Base-by-base conservation (phyloP, 2,797 vertebrate species). In the Aulostomus chinensis region DNA sequence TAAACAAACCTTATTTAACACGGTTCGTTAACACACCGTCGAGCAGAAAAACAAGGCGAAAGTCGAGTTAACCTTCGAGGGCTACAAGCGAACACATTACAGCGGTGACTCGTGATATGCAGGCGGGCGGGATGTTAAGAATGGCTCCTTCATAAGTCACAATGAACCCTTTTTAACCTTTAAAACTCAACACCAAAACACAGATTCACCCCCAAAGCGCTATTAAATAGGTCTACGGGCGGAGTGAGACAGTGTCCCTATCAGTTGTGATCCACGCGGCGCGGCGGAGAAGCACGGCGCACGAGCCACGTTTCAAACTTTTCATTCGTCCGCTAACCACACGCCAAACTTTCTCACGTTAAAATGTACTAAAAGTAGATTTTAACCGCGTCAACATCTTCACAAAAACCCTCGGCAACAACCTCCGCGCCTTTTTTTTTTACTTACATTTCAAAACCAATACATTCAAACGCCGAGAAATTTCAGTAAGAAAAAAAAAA, bases 271-370 rank as follows among this genome's bases (percentile, higher is more conserved):
- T 46, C 57, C 68, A 63, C 55, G 84, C 78, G 54, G 52, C 41
- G 65, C 51, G 2, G 73, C 65, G 30, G 28, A 47, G 67, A 31
- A 64, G 49, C 63, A 13, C 77, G 4, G 50, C 71, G 9, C 16
- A 58, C 59, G 78, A 75, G 87, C 87, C 88, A 91, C 88, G 88
- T 90, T 89, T 90, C 85, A 90, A 93, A 91, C 83, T 93, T 91
- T 83, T 70, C 74, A 76, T 71, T 81, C 68, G 83, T 84, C 69
- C 72, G 31, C 60, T 68, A 74, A 58, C 69, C 61, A 83, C 62
- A 68, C 66, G 5, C 41, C 30, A 80, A 91, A 90, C 74, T 90
- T 89, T 80, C 58, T 60, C 55, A 4, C 40, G 58, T 65, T 48
- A 81, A 22, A 82, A 73, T 21, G 57, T 50, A 21, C 59, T 31